Base-by-base conservation (phyloP, 2,888 invertebrate genomes). In the Spicauda simplicius region DNA sequence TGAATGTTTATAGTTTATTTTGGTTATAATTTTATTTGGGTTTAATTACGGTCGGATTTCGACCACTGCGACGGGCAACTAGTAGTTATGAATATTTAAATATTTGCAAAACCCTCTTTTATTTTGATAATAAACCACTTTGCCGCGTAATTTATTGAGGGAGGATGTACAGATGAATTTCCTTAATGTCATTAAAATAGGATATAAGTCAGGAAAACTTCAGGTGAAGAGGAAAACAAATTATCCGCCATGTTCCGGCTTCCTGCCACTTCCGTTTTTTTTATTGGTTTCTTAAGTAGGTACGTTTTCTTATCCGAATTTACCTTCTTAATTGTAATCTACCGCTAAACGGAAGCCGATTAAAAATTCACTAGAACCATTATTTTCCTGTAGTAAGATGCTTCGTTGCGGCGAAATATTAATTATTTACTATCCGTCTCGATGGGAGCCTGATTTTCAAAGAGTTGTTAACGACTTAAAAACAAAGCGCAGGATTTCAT, bases 341-440 rank as follows among this genome's bases (percentile, higher is more conserved):
- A 73, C 77, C 70, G 73, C 76, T 79, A 77, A 84, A 81, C 77
- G 76, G 79, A 73, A 78, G 76, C 77, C 77, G 73, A 78, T 85
- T 77, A 84, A 84, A 82, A 83, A 87, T 82, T 84, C 78, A 84
- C 73, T 72, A 71, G 68, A 70, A 71, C 80, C 79, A 81, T 87
- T 86, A 85, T 81, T 85, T 80, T 76, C 73, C 72, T 33, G 6
- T 57, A 57, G 52, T 20, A 37, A 57, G 54, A 59, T 56, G 50
- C 52, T 56, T 56, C 60, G 60, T 37, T 20, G 55, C 52, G 76
- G 76, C 57, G 19, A 77, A 79, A 77, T 80, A 82, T 86, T 85
- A 82, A 85, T 86, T 83, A 84, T 84, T 86, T 79, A 85, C 80
- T 72, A 68, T 74, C 70, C 72, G 73, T 80, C 77, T 75, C 71